phyloP scores from a whole-genome alignment of 2,888 invertebrate species.

The Odontomyia ornata region DNA sequence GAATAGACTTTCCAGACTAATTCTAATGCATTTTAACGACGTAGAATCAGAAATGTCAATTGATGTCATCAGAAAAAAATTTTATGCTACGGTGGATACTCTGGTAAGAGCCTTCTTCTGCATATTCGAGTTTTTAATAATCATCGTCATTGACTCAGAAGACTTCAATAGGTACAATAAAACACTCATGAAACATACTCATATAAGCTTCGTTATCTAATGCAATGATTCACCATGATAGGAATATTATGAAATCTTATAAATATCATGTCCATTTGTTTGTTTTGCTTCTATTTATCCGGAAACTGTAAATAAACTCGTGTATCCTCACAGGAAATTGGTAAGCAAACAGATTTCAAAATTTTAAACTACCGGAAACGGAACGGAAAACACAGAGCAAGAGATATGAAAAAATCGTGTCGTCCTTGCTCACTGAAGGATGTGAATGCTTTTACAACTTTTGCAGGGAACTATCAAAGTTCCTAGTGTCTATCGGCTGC shows the following conservation, averaged over 20 bases:
- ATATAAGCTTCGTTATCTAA: too few species aligned
- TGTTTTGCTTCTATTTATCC: constrained; percentile 39
- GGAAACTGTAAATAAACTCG: constrained; percentile 47
- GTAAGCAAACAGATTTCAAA: constrained; percentile 46
- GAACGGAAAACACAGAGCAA: constrained; percentile 13
- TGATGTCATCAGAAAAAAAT: too few species aligned
- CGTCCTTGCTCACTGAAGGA: background rate
- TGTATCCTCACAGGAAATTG: constrained; percentile 48
- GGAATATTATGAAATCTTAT: background rate
- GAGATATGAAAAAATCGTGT: constrained; percentile 5
- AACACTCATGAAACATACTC: too few species aligned
- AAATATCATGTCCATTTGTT: constrained; percentile 1
- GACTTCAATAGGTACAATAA: too few species aligned
- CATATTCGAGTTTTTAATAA: too few species aligned
- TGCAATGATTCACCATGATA: too few species aligned
- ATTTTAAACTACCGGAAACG: constrained; percentile 45
- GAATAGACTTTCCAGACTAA: too few species aligned
- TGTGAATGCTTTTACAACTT: constrained; percentile 1
- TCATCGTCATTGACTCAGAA: too few species aligned
- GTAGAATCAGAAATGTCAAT: too few species aligned
- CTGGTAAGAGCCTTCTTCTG: too few species aligned
- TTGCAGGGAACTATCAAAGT: background rate
- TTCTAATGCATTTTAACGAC: too few species aligned
- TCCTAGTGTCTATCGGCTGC: background rate
- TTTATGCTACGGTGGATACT: too few species aligned